Evolutionary conservation across 2,797 vertebrate species (phyloP).

Genomic region (Coreius guichenoti): DNA sequence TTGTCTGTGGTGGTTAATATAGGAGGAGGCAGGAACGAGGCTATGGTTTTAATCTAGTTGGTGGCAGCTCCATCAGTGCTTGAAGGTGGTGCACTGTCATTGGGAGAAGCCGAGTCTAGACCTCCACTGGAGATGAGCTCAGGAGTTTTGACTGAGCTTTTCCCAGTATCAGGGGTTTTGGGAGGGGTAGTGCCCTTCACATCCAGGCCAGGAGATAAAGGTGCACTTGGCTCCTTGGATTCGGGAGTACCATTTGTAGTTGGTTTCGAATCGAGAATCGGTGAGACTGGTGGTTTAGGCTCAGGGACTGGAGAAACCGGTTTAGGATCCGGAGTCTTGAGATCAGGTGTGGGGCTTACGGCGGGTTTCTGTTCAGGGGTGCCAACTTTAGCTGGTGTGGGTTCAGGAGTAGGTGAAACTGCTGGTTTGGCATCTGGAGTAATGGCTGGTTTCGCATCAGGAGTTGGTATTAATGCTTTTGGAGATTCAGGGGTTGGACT

Average conservation of each 20-base stretch:
- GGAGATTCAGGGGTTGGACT: slow-evolving; percentile 50
- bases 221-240: slow-evolving; percentile 45
- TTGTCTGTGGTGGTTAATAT: slow-evolving; percentile 73
- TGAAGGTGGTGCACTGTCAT: slow-evolving; percentile 64
- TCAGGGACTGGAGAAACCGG: slow-evolving; percentile 44
- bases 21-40: slow-evolving; percentile 66
- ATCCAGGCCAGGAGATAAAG: slow-evolving; percentile 37
- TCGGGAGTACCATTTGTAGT: slow-evolving; percentile 64
- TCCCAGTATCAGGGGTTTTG: slow-evolving; percentile 76
- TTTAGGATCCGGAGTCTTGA: slow-evolving; percentile 64
- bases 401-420: slow-evolving; percentile 59
- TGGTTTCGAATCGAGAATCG: slow-evolving; percentile 52
- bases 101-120: slow-evolving; percentile 50
- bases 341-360: slow-evolving; percentile 61
- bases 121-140: slow-evolving; percentile 65
- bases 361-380: slow-evolving; percentile 70
- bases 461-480: slow-evolving; percentile 56
- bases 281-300: slow-evolving; percentile 47
- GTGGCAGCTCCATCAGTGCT: slow-evolving; percentile 68
- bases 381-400: slow-evolving; percentile 49
- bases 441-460: slow-evolving; percentile 52
- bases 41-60: slow-evolving; percentile 65
- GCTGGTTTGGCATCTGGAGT: slow-evolving; percentile 51
- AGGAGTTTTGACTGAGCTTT: slow-evolving; percentile 56
- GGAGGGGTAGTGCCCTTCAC: slow-evolving; percentile 58